Percentiles rank a stretch among this genome's conserved stretches.
Conservation (phyloP, 2,113 vertebrate species). For the Notechis scutatus region DNA sequence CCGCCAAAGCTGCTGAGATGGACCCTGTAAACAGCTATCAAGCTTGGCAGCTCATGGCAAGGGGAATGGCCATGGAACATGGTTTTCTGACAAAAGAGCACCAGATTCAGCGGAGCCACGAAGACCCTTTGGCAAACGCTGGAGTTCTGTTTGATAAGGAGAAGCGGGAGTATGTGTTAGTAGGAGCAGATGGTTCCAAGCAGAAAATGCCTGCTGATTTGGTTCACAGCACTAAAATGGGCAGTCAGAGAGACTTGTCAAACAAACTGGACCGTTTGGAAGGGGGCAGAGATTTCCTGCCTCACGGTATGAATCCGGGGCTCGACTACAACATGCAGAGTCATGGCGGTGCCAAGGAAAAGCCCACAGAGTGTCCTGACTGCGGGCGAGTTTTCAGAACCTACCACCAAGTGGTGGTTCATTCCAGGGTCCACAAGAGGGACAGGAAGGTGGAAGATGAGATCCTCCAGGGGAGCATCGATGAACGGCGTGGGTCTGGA, state of each 20-base stretch:
- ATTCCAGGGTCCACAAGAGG: conserved; percentile 93
- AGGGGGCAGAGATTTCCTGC: conserved; percentile 86
- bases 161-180: conserved; percentile 89
- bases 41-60: conserved; percentile 98
- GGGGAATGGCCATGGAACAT: conserved; percentile 94
- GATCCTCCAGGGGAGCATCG: conserved; percentile 77
- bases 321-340: conserved; percentile 86
- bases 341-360: conserved; percentile 83
- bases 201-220: conserved; percentile 90
- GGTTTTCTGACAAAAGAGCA: conserved; percentile 95
- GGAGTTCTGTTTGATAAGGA: conserved; percentile 90
- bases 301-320: conserved; percentile 83
- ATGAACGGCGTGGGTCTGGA: conserved; percentile 92
- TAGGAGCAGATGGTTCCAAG: conserved; percentile 87
- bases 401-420: conserved; percentile 97
- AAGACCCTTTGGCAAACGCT: conserved; percentile 82
- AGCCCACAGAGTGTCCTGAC: conserved; percentile 94
- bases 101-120: conserved; percentile 83
- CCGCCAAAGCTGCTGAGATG: conserved; percentile 97
- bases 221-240: conserved; percentile 86
- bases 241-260: conserved; percentile 81
- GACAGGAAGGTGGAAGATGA: conserved; percentile 87
- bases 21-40: conserved; percentile 98
- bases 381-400: conserved; percentile 95
- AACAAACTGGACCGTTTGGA: conserved; percentile 90